phyloP scores from a whole-genome alignment of 2,797 vertebrate species.

The Hoplostethus mediterraneus region DNA sequence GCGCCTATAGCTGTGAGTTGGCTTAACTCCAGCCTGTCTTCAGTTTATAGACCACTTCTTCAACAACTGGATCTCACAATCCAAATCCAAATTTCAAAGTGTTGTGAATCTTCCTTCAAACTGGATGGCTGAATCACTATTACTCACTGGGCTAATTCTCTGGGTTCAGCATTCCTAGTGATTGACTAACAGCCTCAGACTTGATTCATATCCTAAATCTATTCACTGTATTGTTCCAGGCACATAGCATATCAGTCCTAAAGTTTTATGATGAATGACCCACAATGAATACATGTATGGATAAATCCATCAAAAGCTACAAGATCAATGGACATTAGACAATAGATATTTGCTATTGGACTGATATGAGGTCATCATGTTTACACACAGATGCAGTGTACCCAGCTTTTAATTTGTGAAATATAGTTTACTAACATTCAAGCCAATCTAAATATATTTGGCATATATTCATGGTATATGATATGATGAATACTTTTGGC shows the following conservation, averaged over 20 bases:
- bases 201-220: conserved; percentile 29
- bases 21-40: too few species aligned
- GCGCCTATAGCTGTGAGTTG: too few species aligned
- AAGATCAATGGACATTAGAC: conserved; percentile 20
- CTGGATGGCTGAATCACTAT: conserved; percentile 34
- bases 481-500: background rate
- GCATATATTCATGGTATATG: background rate
- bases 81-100: conserved; percentile 9
- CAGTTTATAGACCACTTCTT: too few species aligned
- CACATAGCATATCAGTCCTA: conserved; percentile 8
- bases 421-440: background rate
- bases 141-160: conserved; percentile 42
- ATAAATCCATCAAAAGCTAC: conserved; percentile 22
- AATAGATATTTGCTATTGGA: conserved; percentile 19
- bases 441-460: background rate
- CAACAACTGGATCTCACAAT: too few species aligned
- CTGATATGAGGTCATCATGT: conserved; percentile 10
- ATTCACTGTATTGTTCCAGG: conserved; percentile 26
- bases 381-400: background rate
- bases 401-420: conserved; percentile 17
- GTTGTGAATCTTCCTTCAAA: conserved; percentile 11
- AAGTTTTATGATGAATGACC: conserved; percentile 2
- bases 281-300: conserved; percentile 35
- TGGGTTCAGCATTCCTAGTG: conserved; percentile 21
- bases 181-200: conserved; percentile 36